Evolutionary conservation across 1,140 invertebrate genomes (phyloP), one percentile per base, ranked within the genome.

Genomic region (Drosophila nebulosa): DNA sequence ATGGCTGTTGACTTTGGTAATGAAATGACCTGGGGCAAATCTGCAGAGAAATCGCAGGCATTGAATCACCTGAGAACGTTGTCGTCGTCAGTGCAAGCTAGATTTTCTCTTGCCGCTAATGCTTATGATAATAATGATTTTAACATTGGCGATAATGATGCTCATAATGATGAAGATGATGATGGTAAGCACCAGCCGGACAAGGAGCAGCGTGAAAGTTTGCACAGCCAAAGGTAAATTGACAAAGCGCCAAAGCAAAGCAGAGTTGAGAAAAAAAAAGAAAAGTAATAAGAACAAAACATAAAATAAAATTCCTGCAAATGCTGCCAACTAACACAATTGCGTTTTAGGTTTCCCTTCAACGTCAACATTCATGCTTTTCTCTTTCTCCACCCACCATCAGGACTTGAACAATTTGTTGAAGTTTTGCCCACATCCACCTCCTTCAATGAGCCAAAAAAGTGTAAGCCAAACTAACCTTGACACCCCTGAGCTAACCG

Each of bases 211-310:
- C 67, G 59, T 27, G 67, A 89, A 84, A 79, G 73, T 79, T 65
- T 88, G 64, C 84, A 88, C 36, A 83, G 67, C 65, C 78, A 76
- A 83, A 88, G 83, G 83, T 88, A 88, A 88, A 88, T 88, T 78
- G 68, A 75, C 71, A 78, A 69, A 80, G 70, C 64, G 36, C 61
- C 46, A 74, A 55, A 56, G 59, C 51, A 72, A 72, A 60, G 39
- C 16, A 46, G 9, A 46, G 18, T 16, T 36, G 57, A 56, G 55
- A 60, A 68, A 27, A n/a, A 32, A 46, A 62, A 22, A 32, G 39
- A 70, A 51, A 60, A 70, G 35, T 6, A 58, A 9, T 14, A 21
- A 46, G 7, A 21, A 64, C 39, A 39, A 55, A 22, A 50, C n/a
- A 24, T 16, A 14, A 50, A 70, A 55, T 39, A 35, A 57, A 39